Evolutionary conservation across 2,113 vertebrate genomes (phyloP).

Genomic region (Oophaga pumilio): DNA sequence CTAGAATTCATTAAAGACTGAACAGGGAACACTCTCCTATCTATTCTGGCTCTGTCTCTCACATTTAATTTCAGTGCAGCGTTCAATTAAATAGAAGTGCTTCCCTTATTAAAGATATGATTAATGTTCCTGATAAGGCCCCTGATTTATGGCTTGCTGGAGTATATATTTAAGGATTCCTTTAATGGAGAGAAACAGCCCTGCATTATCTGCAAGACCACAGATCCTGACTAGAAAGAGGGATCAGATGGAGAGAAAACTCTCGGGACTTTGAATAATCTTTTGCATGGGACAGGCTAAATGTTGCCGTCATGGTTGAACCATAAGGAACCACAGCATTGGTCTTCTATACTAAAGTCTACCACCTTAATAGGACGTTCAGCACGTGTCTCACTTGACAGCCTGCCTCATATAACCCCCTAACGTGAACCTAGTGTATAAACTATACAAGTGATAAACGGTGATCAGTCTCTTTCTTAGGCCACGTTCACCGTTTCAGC

Average conservation of each 20-base stretch:
- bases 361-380: neutral
- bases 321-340: conserved; percentile 4
- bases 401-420: too few species aligned
- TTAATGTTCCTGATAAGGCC: conserved; percentile 75
- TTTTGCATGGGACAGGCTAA: conserved; percentile 42
- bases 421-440: too few species aligned
- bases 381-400: neutral
- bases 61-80: conserved; percentile 71
- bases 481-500: too few species aligned
- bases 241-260: conserved; percentile 53
- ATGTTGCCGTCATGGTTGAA: neutral
- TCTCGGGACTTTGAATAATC: conserved; percentile 53
- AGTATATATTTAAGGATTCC: conserved; percentile 73
- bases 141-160: conserved; percentile 75
- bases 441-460: too few species aligned
- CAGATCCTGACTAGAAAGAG: conserved; percentile 45
- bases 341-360: neutral
- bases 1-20: conserved; percentile 74
- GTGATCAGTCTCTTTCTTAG: too few species aligned
- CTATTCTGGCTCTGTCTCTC: conserved; percentile 72
- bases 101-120: conserved; percentile 75
- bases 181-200: conserved; percentile 56
- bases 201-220: conserved; percentile 57
- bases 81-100: conserved; percentile 77
- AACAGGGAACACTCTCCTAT: conserved; percentile 69